Evolutionary conservation across 37 sponge, comb jelly and placozoan species (phyloP).

Genomic region (Amphimedon queenslandica): DNA sequence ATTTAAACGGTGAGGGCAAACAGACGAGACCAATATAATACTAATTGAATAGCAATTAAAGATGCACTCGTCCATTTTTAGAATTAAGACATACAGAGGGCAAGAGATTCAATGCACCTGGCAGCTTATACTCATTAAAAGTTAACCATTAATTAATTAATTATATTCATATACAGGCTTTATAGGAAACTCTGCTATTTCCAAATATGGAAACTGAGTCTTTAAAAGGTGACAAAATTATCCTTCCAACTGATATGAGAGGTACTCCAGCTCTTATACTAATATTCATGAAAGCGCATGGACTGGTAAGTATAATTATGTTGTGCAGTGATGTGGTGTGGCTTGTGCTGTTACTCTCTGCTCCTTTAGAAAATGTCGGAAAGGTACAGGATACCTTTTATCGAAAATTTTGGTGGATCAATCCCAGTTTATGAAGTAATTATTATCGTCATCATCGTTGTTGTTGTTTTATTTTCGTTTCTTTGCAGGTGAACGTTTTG

Average conservation of each 20-base stretch:
- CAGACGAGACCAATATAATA: no score
- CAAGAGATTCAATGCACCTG: no score
- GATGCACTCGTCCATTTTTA: no score
- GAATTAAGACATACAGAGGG: no score
- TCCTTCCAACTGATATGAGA: neutral
- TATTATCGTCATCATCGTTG: no score
- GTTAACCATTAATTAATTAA: no score
- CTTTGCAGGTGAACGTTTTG: slow-evolving; percentile 14
- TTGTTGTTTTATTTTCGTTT: neutral
- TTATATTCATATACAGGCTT: no score
- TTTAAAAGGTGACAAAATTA: neutral
- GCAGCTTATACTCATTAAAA: no score
- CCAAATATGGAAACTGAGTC: neutral
- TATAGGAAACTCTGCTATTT: neutral
- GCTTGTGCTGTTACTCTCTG: neutral
- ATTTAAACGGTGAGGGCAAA: no score
- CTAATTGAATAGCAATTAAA: no score
- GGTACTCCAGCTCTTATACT: neutral
- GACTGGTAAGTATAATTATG: neutral
- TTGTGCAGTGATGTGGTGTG: neutral
- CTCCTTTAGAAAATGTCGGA: neutral
- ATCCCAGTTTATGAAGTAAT: no score
- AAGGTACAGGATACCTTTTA: neutral
- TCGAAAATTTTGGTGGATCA: neutral
- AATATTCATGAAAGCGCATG: neutral